These are phyloP conservation scores for Amblyopsis rosae DNA, from an alignment of 2,113 vertebrate species.

Conservation along the genomic window DNA sequence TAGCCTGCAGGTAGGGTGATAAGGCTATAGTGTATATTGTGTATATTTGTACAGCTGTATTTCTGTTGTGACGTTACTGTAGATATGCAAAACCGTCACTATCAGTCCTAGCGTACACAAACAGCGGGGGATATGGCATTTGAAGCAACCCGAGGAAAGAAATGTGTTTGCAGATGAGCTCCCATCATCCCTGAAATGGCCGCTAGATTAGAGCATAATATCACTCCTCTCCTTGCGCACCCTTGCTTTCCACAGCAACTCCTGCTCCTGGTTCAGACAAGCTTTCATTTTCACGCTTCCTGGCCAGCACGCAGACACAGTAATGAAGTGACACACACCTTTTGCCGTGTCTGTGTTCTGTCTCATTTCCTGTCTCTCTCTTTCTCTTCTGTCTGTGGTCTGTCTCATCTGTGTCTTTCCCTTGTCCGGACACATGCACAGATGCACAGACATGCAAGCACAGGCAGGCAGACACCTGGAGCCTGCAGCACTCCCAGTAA, in stretches of 20 bases:
- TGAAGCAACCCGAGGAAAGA: no score
- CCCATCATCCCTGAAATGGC: not conserved
- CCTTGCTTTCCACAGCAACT: slow-evolving; percentile 1
- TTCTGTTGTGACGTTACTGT: no score
- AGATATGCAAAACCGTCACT: no score
- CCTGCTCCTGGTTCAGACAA: slow-evolving; percentile 9
- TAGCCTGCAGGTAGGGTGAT: no score
- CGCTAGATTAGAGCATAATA: not conserved
- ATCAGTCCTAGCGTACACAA: no score
- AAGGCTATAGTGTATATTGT: no score
- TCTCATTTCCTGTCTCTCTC: not conserved
- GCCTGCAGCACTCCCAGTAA: slow-evolving; percentile 69
- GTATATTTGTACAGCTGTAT: no score
- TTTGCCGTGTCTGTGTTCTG: slow-evolving; percentile 6
- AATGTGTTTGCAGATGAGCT: not conserved
- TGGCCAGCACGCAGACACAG: slow-evolving; percentile 13
- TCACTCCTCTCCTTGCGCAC: slow-evolving; percentile 28
- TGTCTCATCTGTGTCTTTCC: not conserved
- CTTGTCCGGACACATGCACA: not conserved
- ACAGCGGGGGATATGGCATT: no score
- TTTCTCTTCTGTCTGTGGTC: not conserved
- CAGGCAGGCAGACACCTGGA: slow-evolving; percentile 28
- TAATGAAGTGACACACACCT: slow-evolving; percentile 30
- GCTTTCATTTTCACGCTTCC: slow-evolving; percentile 19
- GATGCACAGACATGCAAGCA: slow-evolving; percentile 12